Evolutionary conservation across 2,113 vertebrate species (phyloP).

Genomic region (Lepus timidus): DNA sequence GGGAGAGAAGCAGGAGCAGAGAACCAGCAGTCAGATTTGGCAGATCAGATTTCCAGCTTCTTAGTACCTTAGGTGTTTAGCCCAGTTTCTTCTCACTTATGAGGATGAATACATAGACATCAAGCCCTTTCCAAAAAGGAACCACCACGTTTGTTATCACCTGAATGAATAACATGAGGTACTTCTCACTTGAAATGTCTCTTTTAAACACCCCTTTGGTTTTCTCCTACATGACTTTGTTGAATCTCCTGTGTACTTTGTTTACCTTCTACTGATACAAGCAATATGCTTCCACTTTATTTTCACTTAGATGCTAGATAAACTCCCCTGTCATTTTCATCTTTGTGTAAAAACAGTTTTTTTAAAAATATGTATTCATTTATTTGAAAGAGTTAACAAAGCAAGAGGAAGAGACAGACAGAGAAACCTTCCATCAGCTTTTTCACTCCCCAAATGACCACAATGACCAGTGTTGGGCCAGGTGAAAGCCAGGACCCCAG

Average conservation of each 20-base stretch:
- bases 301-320: slow-evolving; percentile 9
- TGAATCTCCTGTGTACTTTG: neutral
- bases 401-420: too few relatives aligned
- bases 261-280: neutral
- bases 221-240: neutral
- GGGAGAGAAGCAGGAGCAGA: neutral
- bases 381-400: too few relatives aligned
- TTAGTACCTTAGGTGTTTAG: neutral
- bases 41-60: neutral
- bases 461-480: too few relatives aligned
- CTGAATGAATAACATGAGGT: neutral
- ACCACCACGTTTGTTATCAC: neutral
- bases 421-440: too few relatives aligned
- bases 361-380: neutral
- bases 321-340: slow-evolving; percentile 24
- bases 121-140: neutral
- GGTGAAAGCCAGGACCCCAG: too few relatives aligned
- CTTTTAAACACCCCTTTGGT: neutral
- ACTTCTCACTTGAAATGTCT: neutral
- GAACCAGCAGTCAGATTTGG: neutral
- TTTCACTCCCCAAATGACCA: too few relatives aligned
- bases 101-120: neutral
- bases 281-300: neutral
- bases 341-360: neutral
- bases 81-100: neutral